Evolutionary conservation across 2,888 invertebrate species (phyloP), one percentile per base, ranked within the genome.

Genomic region (Linnaemya tessellans): DNA sequence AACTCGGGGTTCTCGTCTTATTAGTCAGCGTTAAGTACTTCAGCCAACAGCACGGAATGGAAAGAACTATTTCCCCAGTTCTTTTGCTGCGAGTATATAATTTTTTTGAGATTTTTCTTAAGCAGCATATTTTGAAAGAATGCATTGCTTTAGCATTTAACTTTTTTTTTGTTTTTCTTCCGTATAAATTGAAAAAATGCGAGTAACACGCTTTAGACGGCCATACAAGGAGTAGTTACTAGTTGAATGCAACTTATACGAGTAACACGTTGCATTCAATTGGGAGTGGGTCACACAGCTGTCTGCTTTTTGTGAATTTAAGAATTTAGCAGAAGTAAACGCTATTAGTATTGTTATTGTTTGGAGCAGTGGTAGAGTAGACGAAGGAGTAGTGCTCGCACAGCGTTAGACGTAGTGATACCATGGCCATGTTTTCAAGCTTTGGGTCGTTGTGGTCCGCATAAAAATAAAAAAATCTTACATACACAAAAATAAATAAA

Each of bases 221-320:
- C 58, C 65, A 22, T 73, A 81, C 56, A 68, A 58, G 62, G 67
- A 68, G 65, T 79, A 70, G 67, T 65, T 65, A 58, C 56, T 43
- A 35, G 64, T 74, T 68, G 64, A 79, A 81, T 85, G 74, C 79
- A 79, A 79, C 85, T 67, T 73, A 75, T 70, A 35, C 15, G 56
- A 75, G 75, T 80, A 80, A 75, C 82, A 85, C 60, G 81, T 84
- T 81, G 71, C 77, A 80, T 77, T 78, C 51, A 80, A 70, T 74
- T 84, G 78, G 84, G 84, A 87, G 87, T 87, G 86, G 87, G 87
- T 87, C 87, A 87, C 87, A 86, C 87, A 87, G 87, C 87, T 87
- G 87, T 80, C 60, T 60, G 38, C 1, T 62, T 43, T 75, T 68
- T 51, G 41, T 74, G 20, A 67, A 41, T 70, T 70, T 70, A 35